Evolutionary conservation across 2,113 vertebrate genomes (phyloP), one percentile per base, ranked within the genome.

Genomic region (Macaca fascicularis): DNA sequence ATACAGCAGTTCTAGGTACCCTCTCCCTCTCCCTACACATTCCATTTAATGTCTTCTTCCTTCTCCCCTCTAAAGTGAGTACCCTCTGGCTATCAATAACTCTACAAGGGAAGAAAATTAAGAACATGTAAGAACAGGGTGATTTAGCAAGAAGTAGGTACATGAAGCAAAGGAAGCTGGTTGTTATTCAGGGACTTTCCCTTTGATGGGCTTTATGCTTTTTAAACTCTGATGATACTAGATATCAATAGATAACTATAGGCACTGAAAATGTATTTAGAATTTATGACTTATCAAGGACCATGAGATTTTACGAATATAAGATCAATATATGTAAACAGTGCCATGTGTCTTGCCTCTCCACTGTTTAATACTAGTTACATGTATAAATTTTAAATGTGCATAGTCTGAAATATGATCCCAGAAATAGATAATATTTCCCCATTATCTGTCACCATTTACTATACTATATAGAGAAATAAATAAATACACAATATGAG

Each of bases 371-470:
- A 30, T 88, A 64, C n/a, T 67, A 61, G 20, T 83, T 70, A 79
- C 52, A 92, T 67, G 5, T 64, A 64, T 57, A 67, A 59, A 88
- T 74, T 89, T 80, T 59, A 40, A 89, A 84, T 87, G 40, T 27
- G 5, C n/a, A 17, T 43, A 17, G 67, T 94, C 88, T 80, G 74
- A 80, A 95, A 79, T 82, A 84, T 55, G 43, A 82, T 59, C 48
- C 27, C n/a, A 75, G 48, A 70, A 87, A 61, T 80, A 52, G 45
- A 57, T 6, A 97, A 43, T 22, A 67, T 4, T 32, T 8, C 55
- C n/a, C 9, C 70, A 25, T 89, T 80, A 96, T 83, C 84, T 83
- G 61, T 85, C 48, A 52, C 89, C 50, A 48, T 75, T 95, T n/a
- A 83, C 85, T 86, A 57, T 30, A 75, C 11, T 61, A 59, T 3